phyloP scores from a whole-genome alignment of 1,140 invertebrate genomes.

The Brachystomella parvula region DNA sequence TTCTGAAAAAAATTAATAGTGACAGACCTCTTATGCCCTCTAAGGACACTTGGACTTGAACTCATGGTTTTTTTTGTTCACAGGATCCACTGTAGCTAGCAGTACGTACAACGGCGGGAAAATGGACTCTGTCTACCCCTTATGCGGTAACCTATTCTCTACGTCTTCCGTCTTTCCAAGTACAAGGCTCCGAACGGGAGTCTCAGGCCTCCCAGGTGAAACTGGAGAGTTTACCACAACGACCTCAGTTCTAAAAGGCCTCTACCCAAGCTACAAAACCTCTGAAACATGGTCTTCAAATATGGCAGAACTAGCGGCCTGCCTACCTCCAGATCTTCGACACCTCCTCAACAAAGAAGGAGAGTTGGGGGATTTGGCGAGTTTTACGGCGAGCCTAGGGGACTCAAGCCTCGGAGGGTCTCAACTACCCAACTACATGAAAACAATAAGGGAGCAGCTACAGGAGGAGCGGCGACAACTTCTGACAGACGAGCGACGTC shows the following conservation, averaged over 20 bases:
- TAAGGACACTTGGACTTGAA: too few relatives aligned
- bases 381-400: slow-evolving; percentile 21
- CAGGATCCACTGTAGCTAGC: slow-evolving; percentile 44
- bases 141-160: slow-evolving; percentile 32
- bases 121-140: slow-evolving; percentile 26
- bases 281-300: slow-evolving; percentile 36
- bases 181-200: slow-evolving; percentile 38
- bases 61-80: slow-evolving; percentile 23
- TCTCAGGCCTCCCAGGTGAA: slow-evolving; percentile 29
- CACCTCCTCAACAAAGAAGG: slow-evolving; percentile 42
- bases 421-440: slow-evolving; percentile 48
- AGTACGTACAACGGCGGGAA: slow-evolving; percentile 38
- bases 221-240: slow-evolving; percentile 37
- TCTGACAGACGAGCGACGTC: slow-evolving; percentile 40
- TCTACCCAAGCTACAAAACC: slow-evolving; percentile 36
- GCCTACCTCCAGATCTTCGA: slow-evolving; percentile 46
- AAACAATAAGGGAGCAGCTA: slow-evolving; percentile 49
- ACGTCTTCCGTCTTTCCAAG: slow-evolving; percentile 33
- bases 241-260: slow-evolving; percentile 37
- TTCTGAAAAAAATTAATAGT: too few relatives aligned
- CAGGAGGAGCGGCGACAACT: slow-evolving; percentile 49
- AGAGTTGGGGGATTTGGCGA: slow-evolving; percentile 18
- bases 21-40: too few relatives aligned
- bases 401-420: slow-evolving; percentile 28
- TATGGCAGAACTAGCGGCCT: slow-evolving; percentile 44